A percentile compares a stretch with the other conserved stretches of the same genome.
phyloP scores from a whole-genome alignment of 2,888 invertebrate species.

The Tinea pellionella region DNA sequence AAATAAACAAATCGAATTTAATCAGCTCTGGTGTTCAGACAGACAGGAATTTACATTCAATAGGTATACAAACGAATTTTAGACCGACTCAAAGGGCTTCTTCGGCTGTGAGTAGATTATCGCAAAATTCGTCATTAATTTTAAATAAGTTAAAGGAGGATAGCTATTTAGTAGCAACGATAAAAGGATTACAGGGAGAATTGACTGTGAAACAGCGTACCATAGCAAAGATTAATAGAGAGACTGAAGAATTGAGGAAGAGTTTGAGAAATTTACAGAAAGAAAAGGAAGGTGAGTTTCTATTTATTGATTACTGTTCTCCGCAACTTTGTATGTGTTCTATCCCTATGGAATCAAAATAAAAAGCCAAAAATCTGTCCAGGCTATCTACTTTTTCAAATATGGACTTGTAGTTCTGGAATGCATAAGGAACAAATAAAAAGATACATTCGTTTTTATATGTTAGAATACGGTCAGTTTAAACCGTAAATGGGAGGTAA shows the following conservation, averaged over 20 bases:
- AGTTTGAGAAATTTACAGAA: slow-evolving; percentile 81
- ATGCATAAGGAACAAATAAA: too few relatives aligned
- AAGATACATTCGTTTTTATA: too few relatives aligned
- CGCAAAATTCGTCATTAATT: slow-evolving; percentile 65
- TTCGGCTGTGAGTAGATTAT: slow-evolving; percentile 61
- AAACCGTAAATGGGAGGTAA: too few relatives aligned
- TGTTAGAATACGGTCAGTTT: too few relatives aligned
- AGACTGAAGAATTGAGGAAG: slow-evolving; percentile 80
- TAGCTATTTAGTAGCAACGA: slow-evolving; percentile 81
- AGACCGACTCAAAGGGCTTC: slow-evolving; percentile 44
- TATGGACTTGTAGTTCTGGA: too few relatives aligned
- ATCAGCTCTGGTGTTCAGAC: slow-evolving; percentile 61
- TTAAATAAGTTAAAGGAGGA: slow-evolving; percentile 74
- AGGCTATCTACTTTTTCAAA: too few relatives aligned
- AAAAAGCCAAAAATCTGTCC: too few relatives aligned
- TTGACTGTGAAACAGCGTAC: slow-evolving; percentile 79
- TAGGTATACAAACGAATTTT: slow-evolving; percentile 41
- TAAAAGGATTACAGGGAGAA: slow-evolving; percentile 81
- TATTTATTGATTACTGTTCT: too few relatives aligned
- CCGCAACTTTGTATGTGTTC: background rate
- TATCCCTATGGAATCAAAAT: too few relatives aligned
- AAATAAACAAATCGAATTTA: slow-evolving; percentile 48
- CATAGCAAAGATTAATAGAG: slow-evolving; percentile 77
- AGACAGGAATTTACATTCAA: slow-evolving; percentile 31
- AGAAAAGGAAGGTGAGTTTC: slow-evolving; percentile 73